Base-by-base conservation (phyloP, 2,888 invertebrate species). In the Oscheius myriophilus region DNA sequence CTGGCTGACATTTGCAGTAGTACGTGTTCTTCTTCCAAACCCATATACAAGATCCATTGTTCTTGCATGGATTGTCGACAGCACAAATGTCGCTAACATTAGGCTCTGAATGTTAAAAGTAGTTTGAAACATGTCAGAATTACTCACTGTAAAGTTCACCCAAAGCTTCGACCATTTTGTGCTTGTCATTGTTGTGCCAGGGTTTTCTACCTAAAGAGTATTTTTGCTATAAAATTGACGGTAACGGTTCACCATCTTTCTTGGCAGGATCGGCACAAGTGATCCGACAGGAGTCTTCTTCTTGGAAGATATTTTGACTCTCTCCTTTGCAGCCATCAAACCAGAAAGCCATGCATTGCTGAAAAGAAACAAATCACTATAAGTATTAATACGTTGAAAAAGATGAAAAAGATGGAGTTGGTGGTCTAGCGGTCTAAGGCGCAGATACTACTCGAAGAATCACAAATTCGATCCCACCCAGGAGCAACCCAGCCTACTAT, bases 311-410 rank as follows among this genome's bases (percentile, higher is more conserved):
- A 69, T 85, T 85, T 66, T 79, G 72, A 58, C 75, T 78, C 42
- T 69, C 63, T 11, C 81, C 82, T 33, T 69, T 71, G 69, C 85
- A 85, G 1, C 85, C 84, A 59, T 83, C 84, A 73, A 80, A 85
- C 85, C 85, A 85, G 69, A 85, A 85, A 12, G 84, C 67, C 49
- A 75, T 63, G 51, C 85, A 85, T 45, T 72, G 72, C 82, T 82
- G 64, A 59, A 67, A 53, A 49, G 45, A 55, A 55, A 18, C 33
- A 6, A n/a, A n/a, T n/a, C n/a, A n/a, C n/a, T n/a, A n/a, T n/a
- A n/a, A n/a, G n/a, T n/a, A n/a, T n/a, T n/a, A n/a, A n/a, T n/a
- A n/a, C n/a, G n/a, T n/a, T n/a, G n/a, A n/a, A n/a, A n/a, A n/a
- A n/a, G n/a, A n/a, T n/a, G n/a, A n/a, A n/a, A n/a, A n/a, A n/a